These are phyloP conservation scores for Macrosiphum euphorbiae DNA, from an alignment of 2,888 invertebrate species.

Conservation along the genomic window DNA sequence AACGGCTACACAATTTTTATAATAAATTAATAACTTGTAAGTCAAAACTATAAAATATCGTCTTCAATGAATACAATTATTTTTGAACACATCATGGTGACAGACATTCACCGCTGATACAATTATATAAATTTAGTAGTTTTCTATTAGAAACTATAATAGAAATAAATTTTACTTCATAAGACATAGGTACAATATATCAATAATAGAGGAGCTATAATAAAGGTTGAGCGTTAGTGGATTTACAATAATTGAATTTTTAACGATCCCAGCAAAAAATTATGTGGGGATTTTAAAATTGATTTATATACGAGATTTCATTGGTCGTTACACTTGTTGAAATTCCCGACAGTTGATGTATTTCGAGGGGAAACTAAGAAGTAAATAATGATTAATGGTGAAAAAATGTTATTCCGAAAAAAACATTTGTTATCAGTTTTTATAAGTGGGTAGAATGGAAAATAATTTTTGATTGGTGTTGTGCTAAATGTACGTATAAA, in stretches of 20 bases:
- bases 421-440: neutral
- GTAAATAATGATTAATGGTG: neutral
- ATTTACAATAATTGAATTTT: neutral
- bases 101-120: neutral
- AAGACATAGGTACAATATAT: neutral
- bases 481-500: neutral
- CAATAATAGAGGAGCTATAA: neutral
- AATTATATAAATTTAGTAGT: neutral
- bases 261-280: neutral
- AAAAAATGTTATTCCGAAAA: neutral
- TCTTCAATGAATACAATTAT: neutral
- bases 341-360: neutral
- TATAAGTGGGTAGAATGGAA: neutral
- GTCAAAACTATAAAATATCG: neutral
- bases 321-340: constrained; percentile 10
- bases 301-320: neutral
- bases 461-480: neutral
- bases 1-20: neutral
- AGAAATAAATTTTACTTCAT: neutral
- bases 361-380: neutral
- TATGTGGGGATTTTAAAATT: neutral
- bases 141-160: neutral
- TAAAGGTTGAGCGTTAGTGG: neutral
- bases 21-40: neutral
- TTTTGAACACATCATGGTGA: neutral